These are phyloP conservation scores for Dicrostonyx torquatus DNA, from an alignment of 2,797 vertebrate genomes.

Conservation along the genomic window DNA sequence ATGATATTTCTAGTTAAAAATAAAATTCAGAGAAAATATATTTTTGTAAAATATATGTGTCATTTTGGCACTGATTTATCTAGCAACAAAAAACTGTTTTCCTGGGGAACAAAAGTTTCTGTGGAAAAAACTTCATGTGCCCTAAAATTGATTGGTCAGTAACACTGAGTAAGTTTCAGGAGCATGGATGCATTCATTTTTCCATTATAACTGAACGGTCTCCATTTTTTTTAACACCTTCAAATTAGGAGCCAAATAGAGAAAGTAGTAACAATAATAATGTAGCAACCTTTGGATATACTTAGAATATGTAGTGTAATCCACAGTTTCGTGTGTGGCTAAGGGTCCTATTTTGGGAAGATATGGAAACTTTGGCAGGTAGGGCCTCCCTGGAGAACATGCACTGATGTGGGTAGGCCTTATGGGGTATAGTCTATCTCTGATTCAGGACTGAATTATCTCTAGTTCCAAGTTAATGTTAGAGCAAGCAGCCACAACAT, in stretches of 20 bases:
- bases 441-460: not conserved
- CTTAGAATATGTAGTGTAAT: not conserved
- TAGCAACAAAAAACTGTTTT: conserved; percentile 45
- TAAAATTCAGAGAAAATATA: conserved; percentile 62
- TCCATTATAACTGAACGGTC: not conserved
- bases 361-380: not conserved
- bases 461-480: no score
- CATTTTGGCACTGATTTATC: conserved; percentile 32
- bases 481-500: not conserved
- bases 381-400: not conserved
- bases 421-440: no score
- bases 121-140: not conserved
- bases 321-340: no score
- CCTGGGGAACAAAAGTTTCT: conserved; percentile 50
- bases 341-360: no score
- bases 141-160: conserved; percentile 41
- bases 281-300: not conserved
- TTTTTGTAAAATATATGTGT: conserved; percentile 58
- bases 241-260: not conserved
- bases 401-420: not conserved
- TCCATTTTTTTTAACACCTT: not conserved
- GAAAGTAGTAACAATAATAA: not conserved
- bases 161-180: not conserved
- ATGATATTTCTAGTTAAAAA: conserved; percentile 63
- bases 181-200: conserved; percentile 24